Evolutionary conservation across 2,888 invertebrate species (phyloP).

Genomic region (Melieria crassipennis): DNA sequence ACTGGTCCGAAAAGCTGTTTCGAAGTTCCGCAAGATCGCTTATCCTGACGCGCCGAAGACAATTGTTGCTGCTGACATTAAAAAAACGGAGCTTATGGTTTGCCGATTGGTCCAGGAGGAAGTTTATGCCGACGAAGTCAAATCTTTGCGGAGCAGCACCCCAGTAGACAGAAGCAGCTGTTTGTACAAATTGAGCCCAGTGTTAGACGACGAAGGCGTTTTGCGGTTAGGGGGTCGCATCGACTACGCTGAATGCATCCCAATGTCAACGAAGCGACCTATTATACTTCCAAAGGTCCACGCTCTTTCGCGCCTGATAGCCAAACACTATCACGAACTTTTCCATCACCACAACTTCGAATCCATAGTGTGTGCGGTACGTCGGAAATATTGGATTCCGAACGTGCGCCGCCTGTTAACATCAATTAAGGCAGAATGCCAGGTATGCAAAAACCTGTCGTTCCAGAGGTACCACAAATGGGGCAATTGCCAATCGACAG

Average conservation of each 20-base stretch:
- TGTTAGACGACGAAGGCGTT: neutral
- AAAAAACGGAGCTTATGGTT: neutral
- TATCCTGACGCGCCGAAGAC: neutral
- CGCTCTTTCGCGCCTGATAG: neutral
- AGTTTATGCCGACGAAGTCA: neutral
- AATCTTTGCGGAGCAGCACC: neutral
- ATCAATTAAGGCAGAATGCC: conserved; percentile 22
- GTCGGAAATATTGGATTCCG: conserved; percentile 1
- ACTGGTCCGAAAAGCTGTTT: too few species aligned
- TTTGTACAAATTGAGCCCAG: conserved; percentile 1
- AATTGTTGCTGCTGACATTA: neutral
- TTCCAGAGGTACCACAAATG: conserved; percentile 42
- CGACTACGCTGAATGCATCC: neutral
- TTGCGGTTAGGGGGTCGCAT: neutral
- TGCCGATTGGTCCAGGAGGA: neutral
- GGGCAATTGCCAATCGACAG: conserved; percentile 40
- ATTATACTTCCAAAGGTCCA: neutral
- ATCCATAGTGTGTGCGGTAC: neutral
- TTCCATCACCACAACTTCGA: neutral
- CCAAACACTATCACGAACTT: neutral
- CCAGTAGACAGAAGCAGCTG: neutral
- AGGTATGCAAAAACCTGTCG: too few species aligned
- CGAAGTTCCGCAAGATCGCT: neutral
- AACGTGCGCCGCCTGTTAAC: conserved; percentile 24
- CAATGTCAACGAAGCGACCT: neutral